Base-by-base conservation (phyloP, 2,797 vertebrate species). In the Pyrocephalus nanus region DNA sequence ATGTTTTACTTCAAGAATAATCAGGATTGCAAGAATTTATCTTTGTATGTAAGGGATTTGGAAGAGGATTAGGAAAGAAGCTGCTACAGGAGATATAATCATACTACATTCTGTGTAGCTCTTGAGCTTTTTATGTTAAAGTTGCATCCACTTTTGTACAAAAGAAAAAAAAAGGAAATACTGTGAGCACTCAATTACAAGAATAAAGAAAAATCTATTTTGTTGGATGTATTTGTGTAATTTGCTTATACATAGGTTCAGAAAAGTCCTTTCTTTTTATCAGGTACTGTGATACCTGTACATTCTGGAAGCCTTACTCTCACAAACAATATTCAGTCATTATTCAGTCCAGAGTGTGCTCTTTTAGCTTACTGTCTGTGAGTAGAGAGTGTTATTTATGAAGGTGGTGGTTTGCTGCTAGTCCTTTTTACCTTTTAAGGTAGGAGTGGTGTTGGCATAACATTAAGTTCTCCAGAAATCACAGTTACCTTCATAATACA, bases 191-290 rank as follows among this genome's bases (percentile, higher is more conserved):
- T 95, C 55, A 88, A 81, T 80, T 87, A 91, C n/a, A 88, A 71
- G 26, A 97, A 93, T 92, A 96, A 97, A 97, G 57, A 92, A 90
- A 85, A 75, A 91, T 93, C 29, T 97, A 96, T 97, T 97, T 97
- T 97, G 85, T 94, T 94, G 82, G 87, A 92, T 54, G 29, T 66
- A 43, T 62, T 34, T 61, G n/a, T 20, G 5, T 73, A 42, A 80
- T 60, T 86, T 81, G 57, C 25, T 77, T 3, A 4, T 9, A 82
- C 6, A 3, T 13, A 70, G 36, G 8, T 83, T 73, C 0, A 3
- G 22, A 53, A 64, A 81, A 32, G 9, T 45, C 11, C 12, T 77
- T 73, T 57, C 5, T 53, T 84, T 84, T 77, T 72, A n/a, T 83
- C 74, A 11, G 38, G 8, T 71, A 36, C 45, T 60, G 45, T 66